Evolutionary conservation across 2,888 invertebrate genomes (phyloP).

Genomic region (Apoderus coryli): DNA sequence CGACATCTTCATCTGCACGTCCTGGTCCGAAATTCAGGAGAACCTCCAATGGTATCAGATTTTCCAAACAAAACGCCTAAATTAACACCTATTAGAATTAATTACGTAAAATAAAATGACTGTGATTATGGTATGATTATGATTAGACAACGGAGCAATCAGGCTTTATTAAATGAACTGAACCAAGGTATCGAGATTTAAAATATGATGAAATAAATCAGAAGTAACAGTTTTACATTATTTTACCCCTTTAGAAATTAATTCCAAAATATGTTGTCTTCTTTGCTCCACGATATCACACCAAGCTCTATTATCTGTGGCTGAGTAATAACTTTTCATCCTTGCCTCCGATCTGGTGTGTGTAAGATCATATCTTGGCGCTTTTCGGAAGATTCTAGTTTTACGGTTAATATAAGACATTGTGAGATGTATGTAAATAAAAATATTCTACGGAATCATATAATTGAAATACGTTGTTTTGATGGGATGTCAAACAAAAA

Average conservation of each 20-base stretch:
- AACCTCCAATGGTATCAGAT: slow-evolving; percentile 28
- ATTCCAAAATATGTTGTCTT: slow-evolving; percentile 40
- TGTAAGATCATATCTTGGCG: slow-evolving; percentile 11
- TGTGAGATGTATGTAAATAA: slow-evolving; percentile 4
- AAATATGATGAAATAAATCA: slow-evolving; percentile 1
- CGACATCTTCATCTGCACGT: slow-evolving; percentile 38
- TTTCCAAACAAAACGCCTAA: slow-evolving; percentile 24
- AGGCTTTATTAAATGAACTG: no score
- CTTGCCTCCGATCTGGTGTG: slow-evolving; percentile 37
- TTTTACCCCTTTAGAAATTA: slow-evolving; percentile 15
- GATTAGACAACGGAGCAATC: no score
- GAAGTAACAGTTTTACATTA: background rate
- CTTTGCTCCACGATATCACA: slow-evolving; percentile 39
- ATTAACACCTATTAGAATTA: no score
- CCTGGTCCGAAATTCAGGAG: slow-evolving; percentile 27
- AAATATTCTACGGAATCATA: no score
- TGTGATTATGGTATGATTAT: no score
- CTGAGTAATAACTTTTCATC: slow-evolving; percentile 38
- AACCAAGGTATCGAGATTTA: no score
- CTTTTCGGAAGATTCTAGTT: slow-evolving; percentile 21
- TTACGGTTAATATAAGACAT: slow-evolving; percentile 26
- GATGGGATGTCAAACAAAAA: no score
- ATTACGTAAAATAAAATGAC: no score
- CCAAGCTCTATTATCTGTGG: slow-evolving; percentile 44
- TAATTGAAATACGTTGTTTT: no score